Base-by-base conservation (phyloP, 2,888 invertebrate species). In the Synanthedon tipuliformis region DNA sequence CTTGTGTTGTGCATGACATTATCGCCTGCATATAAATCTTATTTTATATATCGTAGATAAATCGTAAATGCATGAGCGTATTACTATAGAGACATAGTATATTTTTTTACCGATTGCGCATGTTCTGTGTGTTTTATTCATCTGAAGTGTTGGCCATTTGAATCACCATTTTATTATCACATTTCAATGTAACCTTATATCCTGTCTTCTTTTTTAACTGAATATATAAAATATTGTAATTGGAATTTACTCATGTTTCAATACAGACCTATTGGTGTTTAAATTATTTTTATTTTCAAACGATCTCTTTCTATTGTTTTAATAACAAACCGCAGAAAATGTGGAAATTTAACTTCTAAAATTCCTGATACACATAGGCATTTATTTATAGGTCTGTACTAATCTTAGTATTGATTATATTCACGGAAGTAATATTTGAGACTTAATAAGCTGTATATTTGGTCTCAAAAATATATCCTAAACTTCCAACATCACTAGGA, bases 111-210 rank as follows among this genome's bases (percentile, higher is more conserved):
- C 45, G 45, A 45, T 45, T 78, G 81, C 81, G 81, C 81, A 82
- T 79, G 82, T 69, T 75, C 77, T 77, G 72, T 78, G 74, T 69
- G 67, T 68, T 45, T 45, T n/a, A 13, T 13, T 45, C 45, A 45
- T 45, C 15, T 13, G 45, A 45, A 45, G 45, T 45, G 45, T n/a
- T 45, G 34, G 34, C 34, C 34, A 34, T 34, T 34, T 34, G 34
- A 34, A 34, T 34, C 34, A 34, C 34, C 34, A 34, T 34, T 34
- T 34, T 34, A 34, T 34, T n/a, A 10, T 34, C 34, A 34, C 34
- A 34, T 34, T 34, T 34, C 34, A 34, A 34, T 34, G 10, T 34
- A 34, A 34, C 34, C 34, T 34, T 34, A 34, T 34, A 8, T 2
- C 10, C 34, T 34, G 34, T 8, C 34, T 34, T 34, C 34, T 34